phyloP scores from a whole-genome alignment of 2,888 invertebrate species.

The Pseudanteris insignis region DNA sequence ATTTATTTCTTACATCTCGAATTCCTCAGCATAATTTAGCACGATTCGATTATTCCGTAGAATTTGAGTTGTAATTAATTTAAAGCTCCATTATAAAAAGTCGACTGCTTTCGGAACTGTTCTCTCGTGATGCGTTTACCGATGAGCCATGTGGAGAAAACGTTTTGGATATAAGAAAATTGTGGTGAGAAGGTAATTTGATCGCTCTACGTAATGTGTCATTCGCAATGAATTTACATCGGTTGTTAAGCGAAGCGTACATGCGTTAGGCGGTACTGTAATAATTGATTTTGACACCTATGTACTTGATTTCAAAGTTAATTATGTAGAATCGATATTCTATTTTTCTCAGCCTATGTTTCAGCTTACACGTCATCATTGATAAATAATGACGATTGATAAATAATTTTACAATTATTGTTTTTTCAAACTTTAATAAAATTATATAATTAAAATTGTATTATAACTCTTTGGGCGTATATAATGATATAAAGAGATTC shows the following conservation, averaged over 20 bases:
- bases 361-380: too few species aligned
- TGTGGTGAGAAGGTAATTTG: conserved; percentile 19
- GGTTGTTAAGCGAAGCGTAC: conserved; percentile 32
- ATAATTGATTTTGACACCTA: conserved; percentile 35
- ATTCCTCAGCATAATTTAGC: conserved; percentile 23
- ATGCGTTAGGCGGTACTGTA: conserved; percentile 34
- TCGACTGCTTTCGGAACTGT: conserved; percentile 20
- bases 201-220: conserved; percentile 25
- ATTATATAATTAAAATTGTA: too few species aligned
- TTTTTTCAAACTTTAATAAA: too few species aligned
- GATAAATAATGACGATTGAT: too few species aligned
- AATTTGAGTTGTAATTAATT: conserved; percentile 33
- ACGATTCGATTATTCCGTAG: conserved; percentile 23
- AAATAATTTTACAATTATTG: too few species aligned
- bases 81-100: conserved; percentile 24
- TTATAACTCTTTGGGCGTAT: too few species aligned
- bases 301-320: conserved; percentile 7
- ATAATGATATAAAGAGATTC: too few species aligned
- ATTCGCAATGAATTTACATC: conserved; percentile 42
- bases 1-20: conserved; percentile 27
- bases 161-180: conserved; percentile 12
- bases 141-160: conserved; percentile 20
- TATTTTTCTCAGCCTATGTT: too few species aligned
- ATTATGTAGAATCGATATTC: conserved; percentile 1
- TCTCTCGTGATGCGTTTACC: conserved; percentile 12